phyloP scores from a whole-genome alignment of 23 tunicate species.

The Trididemnum miniatum region DNA sequence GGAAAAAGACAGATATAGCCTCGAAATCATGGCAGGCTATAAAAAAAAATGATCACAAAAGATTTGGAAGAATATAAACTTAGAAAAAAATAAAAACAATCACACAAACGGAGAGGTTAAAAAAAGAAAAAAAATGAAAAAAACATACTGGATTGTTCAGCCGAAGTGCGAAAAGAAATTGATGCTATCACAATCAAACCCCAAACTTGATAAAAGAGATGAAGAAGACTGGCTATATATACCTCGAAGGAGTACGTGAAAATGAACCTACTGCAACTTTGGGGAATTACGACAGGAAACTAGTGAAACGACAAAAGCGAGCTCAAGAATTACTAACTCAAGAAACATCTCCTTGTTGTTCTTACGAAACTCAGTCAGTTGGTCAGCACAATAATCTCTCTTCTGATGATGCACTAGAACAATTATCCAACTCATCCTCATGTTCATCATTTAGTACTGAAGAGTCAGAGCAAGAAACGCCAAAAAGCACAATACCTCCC shows the following conservation, averaged over 20 bases:
- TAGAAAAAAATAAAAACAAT: background rate
- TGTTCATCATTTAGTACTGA: background rate
- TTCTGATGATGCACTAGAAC: background rate
- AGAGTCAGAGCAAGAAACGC: background rate
- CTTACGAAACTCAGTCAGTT: background rate
- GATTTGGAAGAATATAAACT: background rate
- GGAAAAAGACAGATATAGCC: background rate
- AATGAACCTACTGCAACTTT: background rate
- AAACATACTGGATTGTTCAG: background rate
- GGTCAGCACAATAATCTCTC: background rate
- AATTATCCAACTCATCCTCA: background rate
- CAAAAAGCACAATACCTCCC: too few species aligned
- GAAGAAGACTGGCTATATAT: constrained; percentile 1
- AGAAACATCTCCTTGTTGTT: background rate
- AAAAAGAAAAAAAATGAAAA: background rate
- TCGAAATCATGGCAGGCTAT: constrained; percentile 8
- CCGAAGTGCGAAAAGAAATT: background rate
- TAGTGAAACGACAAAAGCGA: too few species aligned
- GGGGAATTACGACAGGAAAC: background rate
- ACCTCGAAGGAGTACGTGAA: background rate
- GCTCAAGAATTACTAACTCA: background rate
- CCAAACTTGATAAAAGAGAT: background rate
- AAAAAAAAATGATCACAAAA: background rate
- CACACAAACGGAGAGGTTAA: background rate
- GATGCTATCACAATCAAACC: background rate